A percentile compares a stretch with the other conserved stretches of the same genome.
These are phyloP conservation scores for Caenorhabditis briggsae DNA, from an alignment of 1,140 invertebrate species.

Conservation along the genomic window DNA sequence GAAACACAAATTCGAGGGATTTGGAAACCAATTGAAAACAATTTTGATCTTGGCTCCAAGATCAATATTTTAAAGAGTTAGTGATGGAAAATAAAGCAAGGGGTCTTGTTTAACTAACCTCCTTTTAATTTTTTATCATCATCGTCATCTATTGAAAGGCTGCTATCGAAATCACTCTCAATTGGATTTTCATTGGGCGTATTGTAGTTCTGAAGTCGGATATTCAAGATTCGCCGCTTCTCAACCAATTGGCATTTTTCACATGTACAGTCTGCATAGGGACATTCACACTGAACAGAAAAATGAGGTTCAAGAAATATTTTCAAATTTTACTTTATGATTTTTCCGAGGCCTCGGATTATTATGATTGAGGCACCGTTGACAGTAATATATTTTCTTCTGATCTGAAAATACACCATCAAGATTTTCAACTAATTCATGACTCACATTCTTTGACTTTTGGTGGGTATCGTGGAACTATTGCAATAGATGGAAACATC, in stretches of 20 bases:
- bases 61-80: neutral
- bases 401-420: neutral
- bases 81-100: neutral
- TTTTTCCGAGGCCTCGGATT: constrained; percentile 70
- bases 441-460: constrained; percentile 1
- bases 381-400: constrained; percentile 74
- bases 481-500: neutral
- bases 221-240: constrained; percentile 70
- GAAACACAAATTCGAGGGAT: neutral
- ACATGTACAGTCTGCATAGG: constrained; percentile 70
- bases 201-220: constrained; percentile 68
- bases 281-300: constrained; percentile 57
- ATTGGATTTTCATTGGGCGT: neutral
- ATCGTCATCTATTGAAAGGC: neutral
- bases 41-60: neutral
- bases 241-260: constrained; percentile 72
- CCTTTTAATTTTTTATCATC: constrained; percentile 23
- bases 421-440: neutral
- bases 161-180: constrained; percentile 12
- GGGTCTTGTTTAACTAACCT: neutral
- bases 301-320: neutral
- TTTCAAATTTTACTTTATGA: constrained; percentile 65
- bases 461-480: neutral
- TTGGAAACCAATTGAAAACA: neutral
- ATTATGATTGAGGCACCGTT: constrained; percentile 72